phyloP scores from a whole-genome alignment of 2,113 vertebrate genomes.

The Pituophis catenifer region DNA sequence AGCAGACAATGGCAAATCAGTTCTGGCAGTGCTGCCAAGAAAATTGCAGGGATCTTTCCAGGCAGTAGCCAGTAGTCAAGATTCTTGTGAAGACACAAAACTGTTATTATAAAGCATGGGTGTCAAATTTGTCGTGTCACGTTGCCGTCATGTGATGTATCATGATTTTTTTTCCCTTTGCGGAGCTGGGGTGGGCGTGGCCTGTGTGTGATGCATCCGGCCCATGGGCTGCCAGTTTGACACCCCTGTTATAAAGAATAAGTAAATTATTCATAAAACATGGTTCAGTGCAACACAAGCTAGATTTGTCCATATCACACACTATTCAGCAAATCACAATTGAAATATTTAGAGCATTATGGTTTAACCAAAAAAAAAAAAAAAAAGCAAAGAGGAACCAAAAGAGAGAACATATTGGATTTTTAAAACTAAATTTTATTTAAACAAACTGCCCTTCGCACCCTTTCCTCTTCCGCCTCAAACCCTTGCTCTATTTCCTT shows the following conservation, averaged over 20 bases:
- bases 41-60: neutral
- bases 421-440: neutral
- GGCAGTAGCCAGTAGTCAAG: neutral
- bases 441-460: neutral
- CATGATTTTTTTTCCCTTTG: too few species aligned
- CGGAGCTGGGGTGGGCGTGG: too few species aligned
- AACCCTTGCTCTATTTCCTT: neutral
- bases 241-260: neutral
- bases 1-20: neutral
- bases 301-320: neutral
- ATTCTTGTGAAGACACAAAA: neutral
- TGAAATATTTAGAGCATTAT: neutral
- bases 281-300: neutral
- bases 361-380: neutral
- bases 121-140: too few species aligned
- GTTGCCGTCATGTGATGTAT: too few species aligned
- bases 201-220: too few species aligned
- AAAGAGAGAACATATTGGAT: neutral
- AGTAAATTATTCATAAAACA: neutral
- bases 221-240: too few species aligned
- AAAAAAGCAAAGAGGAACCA: neutral
- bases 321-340: neutral
- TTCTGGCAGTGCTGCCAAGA: neutral
- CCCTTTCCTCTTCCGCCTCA: neutral
- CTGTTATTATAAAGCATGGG: neutral